Evolutionary conservation across 2,113 vertebrate species (phyloP).

Genomic region (Mus pahari): DNA sequence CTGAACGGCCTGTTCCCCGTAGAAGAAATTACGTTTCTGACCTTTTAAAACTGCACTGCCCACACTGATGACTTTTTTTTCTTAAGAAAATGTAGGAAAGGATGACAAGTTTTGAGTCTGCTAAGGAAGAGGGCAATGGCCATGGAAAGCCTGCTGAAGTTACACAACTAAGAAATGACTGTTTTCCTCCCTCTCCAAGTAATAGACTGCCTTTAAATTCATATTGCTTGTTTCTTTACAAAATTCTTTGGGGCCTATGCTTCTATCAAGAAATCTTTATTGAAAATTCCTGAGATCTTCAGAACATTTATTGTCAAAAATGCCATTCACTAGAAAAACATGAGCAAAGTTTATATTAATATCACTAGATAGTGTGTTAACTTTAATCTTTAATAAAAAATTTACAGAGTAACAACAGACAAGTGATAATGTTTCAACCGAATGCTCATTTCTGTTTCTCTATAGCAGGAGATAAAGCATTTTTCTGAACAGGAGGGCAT

Average conservation of each 20-base stretch:
- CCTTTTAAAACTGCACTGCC: conserved; percentile 63
- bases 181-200: conserved; percentile 38
- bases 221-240: conserved; percentile 26
- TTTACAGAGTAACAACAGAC: conserved; percentile 33
- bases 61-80: conserved; percentile 49
- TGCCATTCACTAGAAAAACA: conserved; percentile 50
- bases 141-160: conserved; percentile 45
- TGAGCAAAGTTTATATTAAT: conserved; percentile 65
- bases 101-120: conserved; percentile 46
- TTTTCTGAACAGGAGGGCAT: conserved; percentile 27
- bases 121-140: conserved; percentile 10
- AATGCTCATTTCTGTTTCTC: conserved; percentile 50
- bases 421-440: conserved; percentile 64
- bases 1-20: not conserved
- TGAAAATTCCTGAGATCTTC: conserved; percentile 59
- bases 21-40: conserved; percentile 65
- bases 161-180: conserved; percentile 3
- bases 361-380: conserved; percentile 46
- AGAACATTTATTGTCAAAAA: conserved; percentile 63
- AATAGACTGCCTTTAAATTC: conserved; percentile 11
- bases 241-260: conserved; percentile 3
- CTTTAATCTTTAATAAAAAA: conserved; percentile 77
- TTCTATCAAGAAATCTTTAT: conserved; percentile 61
- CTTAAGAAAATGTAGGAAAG: conserved; percentile 65
- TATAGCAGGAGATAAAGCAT: conserved; percentile 44